These are phyloP conservation scores for Hylia prasina DNA, from an alignment of 2,113 vertebrate genomes.

Conservation along the genomic window DNA sequence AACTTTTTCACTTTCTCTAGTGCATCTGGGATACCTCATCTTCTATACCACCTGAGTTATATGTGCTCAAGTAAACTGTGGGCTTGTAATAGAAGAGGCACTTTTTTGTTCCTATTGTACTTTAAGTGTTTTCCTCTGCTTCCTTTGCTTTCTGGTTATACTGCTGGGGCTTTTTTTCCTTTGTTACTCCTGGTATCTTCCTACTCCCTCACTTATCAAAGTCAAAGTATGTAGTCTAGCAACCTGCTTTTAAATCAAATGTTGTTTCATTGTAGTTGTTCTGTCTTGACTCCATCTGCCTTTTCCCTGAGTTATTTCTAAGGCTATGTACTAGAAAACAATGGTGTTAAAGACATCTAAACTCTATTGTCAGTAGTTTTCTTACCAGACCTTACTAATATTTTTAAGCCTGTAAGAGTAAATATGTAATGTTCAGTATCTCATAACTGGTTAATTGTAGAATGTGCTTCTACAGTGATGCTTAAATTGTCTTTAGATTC, in stretches of 20 bases:
- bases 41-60: not conserved
- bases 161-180: not conserved
- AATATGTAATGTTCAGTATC: not conserved
- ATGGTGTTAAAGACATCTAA: not conserved
- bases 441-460: not conserved
- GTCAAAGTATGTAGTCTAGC: not conserved
- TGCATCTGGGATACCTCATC: not conserved
- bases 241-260: not conserved
- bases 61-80: not conserved
- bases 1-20: not conserved
- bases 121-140: not conserved
- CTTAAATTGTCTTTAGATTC: slow-evolving; percentile 22
- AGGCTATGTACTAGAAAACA: not conserved
- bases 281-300: not conserved
- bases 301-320: not conserved
- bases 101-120: not conserved
- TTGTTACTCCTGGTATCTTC: not conserved
- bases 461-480: not conserved
- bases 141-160: not conserved
- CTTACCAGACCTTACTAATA: not conserved
- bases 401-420: not conserved
- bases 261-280: not conserved
- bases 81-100: not conserved
- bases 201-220: not conserved
- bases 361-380: not conserved